These are phyloP conservation scores for Aleiodes sp. DNA, from an alignment of 1,140 invertebrate species.

Conservation along the genomic window DNA sequence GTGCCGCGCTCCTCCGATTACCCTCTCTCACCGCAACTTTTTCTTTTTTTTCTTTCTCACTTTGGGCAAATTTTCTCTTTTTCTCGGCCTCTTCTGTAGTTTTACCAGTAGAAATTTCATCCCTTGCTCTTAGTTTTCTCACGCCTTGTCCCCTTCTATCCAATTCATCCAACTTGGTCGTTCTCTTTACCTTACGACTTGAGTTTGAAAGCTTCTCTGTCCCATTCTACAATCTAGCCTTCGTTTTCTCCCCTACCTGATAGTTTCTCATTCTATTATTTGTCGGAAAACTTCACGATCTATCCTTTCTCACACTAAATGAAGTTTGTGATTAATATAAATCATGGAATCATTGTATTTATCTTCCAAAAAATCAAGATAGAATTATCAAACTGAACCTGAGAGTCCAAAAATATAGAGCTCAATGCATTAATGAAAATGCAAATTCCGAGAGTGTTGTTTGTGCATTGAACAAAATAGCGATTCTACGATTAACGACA, in stretches of 20 bases:
- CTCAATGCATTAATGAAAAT: background rate
- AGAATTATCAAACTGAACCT: background rate
- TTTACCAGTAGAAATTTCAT: background rate
- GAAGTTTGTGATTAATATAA: background rate
- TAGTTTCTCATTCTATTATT: too few species aligned
- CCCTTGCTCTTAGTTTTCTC: background rate
- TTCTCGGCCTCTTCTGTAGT: conserved; percentile 1
- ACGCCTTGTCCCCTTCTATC: background rate
- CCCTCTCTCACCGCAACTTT: conserved; percentile 2
- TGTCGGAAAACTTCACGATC: background rate
- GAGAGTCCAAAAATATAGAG: background rate
- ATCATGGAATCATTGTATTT: background rate
- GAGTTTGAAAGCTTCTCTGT: background rate
- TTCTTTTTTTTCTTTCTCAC: conserved; percentile 10
- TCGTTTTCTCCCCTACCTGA: too few species aligned
- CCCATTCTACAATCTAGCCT: background rate
- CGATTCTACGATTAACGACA: conserved; percentile 24
- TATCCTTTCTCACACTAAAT: background rate
- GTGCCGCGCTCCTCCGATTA: conserved; percentile 33
- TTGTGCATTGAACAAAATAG: background rate
- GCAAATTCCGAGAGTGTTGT: background rate
- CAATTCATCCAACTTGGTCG: background rate
- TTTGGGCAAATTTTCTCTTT: background rate
- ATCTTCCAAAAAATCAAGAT: background rate
- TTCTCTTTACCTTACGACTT: background rate